These are phyloP conservation scores for Saxidomus purpurata DNA, from an alignment of 1,140 invertebrate species.

Conservation along the genomic window DNA sequence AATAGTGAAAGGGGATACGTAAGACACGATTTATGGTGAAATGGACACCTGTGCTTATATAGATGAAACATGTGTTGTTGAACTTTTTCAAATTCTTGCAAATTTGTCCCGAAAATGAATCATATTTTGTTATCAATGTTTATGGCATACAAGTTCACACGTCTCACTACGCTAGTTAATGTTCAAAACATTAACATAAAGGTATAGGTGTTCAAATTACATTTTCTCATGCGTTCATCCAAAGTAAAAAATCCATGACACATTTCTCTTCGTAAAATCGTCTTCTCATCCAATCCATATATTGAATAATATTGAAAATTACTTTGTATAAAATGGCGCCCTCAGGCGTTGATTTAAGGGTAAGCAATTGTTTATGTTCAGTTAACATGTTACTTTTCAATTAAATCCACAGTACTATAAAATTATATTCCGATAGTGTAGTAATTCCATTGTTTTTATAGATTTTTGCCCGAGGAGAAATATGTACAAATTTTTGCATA, in stretches of 20 bases:
- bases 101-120: slow-evolving; percentile 10
- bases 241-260: slow-evolving; percentile 17
- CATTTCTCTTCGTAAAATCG: not conserved
- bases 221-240: slow-evolving; percentile 32
- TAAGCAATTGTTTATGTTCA: slow-evolving; percentile 41
- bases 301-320: slow-evolving; percentile 43
- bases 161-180: slow-evolving; percentile 27
- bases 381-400: slow-evolving; percentile 42
- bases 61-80: not conserved
- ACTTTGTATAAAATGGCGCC: slow-evolving; percentile 19
- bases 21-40: not conserved
- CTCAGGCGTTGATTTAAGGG: slow-evolving; percentile 29
- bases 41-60: slow-evolving; percentile 29
- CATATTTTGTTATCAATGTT: not conserved
- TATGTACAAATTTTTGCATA: not conserved
- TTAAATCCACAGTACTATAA: slow-evolving; percentile 20
- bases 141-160: not conserved
- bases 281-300: not conserved
- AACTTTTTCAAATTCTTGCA: not conserved
- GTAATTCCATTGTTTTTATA: slow-evolving; percentile 47
- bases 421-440: slow-evolving; percentile 29
- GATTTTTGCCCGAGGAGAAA: slow-evolving; percentile 15
- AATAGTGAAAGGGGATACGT: slow-evolving; percentile 18
- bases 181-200: slow-evolving; percentile 6
- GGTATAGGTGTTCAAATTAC: slow-evolving; percentile 22